Conservation (phyloP, 2,113 vertebrate genomes). For the Macaca mulatta region DNA sequence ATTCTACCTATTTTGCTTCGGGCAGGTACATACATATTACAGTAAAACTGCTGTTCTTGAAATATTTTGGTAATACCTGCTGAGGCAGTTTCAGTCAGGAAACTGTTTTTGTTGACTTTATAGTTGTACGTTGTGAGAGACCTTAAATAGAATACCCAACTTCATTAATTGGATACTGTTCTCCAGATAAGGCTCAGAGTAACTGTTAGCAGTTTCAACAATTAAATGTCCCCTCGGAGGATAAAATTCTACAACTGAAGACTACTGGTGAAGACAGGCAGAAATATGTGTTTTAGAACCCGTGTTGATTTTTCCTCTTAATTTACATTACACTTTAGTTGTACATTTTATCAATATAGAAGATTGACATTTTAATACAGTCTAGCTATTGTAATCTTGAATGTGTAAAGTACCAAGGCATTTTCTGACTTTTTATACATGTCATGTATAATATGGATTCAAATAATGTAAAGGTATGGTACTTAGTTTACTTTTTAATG, state of each 20-base stretch:
- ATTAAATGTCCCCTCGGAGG: neutral
- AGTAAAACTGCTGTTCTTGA: neutral
- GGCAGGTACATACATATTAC: neutral
- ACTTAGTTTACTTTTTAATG: neutral
- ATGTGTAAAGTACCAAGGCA: neutral
- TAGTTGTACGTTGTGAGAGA: neutral
- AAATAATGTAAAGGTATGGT: neutral
- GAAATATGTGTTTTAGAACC: neutral
- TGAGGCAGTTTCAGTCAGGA: neutral
- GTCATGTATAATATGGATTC: neutral
- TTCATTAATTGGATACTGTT: neutral
- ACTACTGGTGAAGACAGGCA: neutral
- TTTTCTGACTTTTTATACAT: neutral
- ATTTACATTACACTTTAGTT: neutral
- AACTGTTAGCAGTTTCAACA: neutral
- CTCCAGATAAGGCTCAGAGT: neutral
- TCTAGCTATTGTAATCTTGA: neutral
- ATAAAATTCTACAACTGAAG: neutral
- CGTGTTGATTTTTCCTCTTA: neutral
- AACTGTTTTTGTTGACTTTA: conserved; percentile 34
- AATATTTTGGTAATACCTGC: conserved; percentile 35
- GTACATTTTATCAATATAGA: neutral
- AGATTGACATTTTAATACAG: neutral
- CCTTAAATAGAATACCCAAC: neutral
- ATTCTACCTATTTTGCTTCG: neutral